Conservation (phyloP, 1,140 invertebrate genomes). For the Lepidurus couesii region DNA sequence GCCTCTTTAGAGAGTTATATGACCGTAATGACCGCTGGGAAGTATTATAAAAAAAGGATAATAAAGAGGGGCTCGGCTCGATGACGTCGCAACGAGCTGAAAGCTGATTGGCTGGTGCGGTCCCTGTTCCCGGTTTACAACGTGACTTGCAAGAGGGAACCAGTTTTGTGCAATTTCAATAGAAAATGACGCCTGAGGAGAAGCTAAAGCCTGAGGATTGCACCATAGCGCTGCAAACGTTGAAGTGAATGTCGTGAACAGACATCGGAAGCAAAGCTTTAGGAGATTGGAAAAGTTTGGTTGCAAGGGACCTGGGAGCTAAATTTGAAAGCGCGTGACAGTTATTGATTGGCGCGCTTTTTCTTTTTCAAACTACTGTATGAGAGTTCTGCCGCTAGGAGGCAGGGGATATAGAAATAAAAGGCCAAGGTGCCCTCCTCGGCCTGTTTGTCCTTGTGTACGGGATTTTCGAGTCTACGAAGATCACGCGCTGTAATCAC, state of each 20-base stretch:
- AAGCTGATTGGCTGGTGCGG: not conserved
- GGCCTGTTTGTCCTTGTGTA: not conserved
- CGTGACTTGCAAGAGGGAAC: not conserved
- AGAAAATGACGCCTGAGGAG: not conserved
- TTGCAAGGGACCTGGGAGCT: not conserved
- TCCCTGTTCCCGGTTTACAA: not conserved
- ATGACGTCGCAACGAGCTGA: not conserved
- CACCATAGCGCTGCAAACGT: not conserved
- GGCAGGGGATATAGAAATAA: not conserved
- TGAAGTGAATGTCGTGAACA: not conserved
- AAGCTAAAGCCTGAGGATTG: not conserved
- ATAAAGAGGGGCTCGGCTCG: not conserved
- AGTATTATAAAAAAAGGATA: not conserved
- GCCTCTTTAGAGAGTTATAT: not conserved
- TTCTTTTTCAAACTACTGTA: not conserved
- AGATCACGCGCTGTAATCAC: not conserved
- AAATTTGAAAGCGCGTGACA: conserved; percentile 1
- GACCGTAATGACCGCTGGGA: not conserved
- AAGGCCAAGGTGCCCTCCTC: not conserved
- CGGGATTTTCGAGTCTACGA: not conserved
- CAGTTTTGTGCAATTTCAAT: not conserved
- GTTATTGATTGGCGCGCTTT: conserved; percentile 7
- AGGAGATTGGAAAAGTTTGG: not conserved
- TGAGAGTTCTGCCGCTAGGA: not conserved
- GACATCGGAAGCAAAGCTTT: not conserved